Conservation (phyloP, 2,888 invertebrate genomes). For the Laspeyria flexula region DNA sequence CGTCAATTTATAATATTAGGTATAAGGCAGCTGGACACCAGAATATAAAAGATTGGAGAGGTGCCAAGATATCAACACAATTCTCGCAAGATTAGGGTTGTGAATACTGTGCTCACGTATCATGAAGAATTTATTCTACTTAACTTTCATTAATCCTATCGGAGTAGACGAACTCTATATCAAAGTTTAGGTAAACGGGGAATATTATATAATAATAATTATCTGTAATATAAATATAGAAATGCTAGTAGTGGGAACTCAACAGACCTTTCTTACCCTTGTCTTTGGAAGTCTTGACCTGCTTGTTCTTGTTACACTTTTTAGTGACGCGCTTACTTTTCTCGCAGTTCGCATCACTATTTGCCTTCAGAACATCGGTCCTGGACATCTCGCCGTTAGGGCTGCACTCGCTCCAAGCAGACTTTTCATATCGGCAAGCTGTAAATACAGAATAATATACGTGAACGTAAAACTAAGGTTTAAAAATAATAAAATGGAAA, state of each 20-base stretch:
- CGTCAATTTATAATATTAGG: background rate
- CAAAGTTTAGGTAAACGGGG: no score
- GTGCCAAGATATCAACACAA: background rate
- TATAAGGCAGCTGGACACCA: background rate
- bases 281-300: constrained; percentile 87
- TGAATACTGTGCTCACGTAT: no score
- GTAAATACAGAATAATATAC: constrained; percentile 13
- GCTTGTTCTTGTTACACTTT: constrained; percentile 93
- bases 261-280: constrained; percentile 73
- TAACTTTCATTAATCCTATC: background rate
- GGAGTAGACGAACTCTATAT: no score
- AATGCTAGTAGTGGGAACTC: no score
- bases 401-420: constrained; percentile 94
- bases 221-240: no score
- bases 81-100: background rate
- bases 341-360: constrained; percentile 93
- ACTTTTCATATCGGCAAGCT: constrained; percentile 96
- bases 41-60: background rate
- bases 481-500: no score
- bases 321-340: constrained; percentile 93
- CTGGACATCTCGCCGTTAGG: constrained; percentile 93
- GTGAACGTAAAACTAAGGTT: background rate
- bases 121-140: no score
- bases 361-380: constrained; percentile 92
- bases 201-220: no score